Conservation (phyloP, 2,113 vertebrate species). For the Copsychus sechellarum region DNA sequence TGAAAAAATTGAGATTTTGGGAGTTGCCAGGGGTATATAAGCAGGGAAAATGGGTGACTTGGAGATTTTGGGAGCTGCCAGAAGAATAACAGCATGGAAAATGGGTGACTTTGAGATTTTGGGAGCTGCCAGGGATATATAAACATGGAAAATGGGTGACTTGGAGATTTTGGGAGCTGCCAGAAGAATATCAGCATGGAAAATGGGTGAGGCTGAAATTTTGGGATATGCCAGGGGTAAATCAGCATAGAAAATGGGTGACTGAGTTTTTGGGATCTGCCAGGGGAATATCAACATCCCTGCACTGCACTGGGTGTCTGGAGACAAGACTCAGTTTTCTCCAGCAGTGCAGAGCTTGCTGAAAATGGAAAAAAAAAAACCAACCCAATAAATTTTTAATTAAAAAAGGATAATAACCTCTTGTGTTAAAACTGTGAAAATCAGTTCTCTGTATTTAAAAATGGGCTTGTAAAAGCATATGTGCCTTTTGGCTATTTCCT, state of each 20-base stretch:
- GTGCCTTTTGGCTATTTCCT: constrained; percentile 55
- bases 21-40: neutral
- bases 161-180: neutral
- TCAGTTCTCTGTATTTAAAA: neutral
- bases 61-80: neutral
- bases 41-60: neutral
- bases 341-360: neutral
- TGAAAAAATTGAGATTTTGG: neutral
- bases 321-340: neutral
- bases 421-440: constrained; percentile 6
- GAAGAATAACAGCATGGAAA: fast-evolving
- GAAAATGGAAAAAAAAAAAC: neutral
- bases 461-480: constrained; percentile 11
- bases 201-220: neutral
- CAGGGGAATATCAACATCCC: neutral
- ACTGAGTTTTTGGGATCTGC: neutral
- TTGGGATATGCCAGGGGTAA: fast-evolving
- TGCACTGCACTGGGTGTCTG: neutral
- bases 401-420: constrained; percentile 27
- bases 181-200: fast-evolving
- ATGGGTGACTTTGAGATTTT: neutral
- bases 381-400: constrained; percentile 21
- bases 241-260: too few species aligned
- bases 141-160: fast-evolving
- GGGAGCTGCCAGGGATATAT: fast-evolving